Percentiles rank a stretch among this genome's conserved stretches.
These are phyloP conservation scores for Mnemiopsis leidyi DNA, from an alignment of 37 sponge, comb jelly and placozoan genomes.

Conservation along the genomic window DNA sequence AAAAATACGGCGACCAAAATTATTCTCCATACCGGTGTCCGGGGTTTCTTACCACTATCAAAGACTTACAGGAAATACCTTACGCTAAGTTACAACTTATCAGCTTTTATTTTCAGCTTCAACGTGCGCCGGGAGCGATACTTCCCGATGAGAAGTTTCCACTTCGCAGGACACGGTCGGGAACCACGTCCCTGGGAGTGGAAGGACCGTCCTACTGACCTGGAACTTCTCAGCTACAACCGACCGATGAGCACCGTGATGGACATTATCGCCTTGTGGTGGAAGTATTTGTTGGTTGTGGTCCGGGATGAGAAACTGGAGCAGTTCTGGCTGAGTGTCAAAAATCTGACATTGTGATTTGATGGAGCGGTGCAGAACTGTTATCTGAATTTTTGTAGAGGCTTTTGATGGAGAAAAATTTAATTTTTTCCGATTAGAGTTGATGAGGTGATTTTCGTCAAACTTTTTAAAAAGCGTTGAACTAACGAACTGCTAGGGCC, in stretches of 20 bases:
- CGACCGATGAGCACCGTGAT: not conserved
- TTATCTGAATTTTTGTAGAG: no score
- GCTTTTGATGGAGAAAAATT: no score
- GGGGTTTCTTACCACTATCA: no score
- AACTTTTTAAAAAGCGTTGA: no score
- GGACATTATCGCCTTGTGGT: constrained; percentile 33
- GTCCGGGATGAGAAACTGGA: not conserved
- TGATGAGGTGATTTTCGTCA: no score
- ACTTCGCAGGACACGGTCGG: constrained; percentile 13
- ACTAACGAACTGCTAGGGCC: no score
- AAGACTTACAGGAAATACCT: no score
- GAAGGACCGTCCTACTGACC: not conserved
- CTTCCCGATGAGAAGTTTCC: constrained; percentile 50
- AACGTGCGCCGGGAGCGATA: constrained; percentile 47
- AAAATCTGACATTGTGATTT: not conserved
- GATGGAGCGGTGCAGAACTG: no score
- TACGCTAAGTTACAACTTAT: not conserved
- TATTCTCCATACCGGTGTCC: no score
- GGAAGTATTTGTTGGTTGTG: constrained; percentile 1
- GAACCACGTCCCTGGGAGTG: constrained; percentile 54
- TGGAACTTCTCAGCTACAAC: not conserved
- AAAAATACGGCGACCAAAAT: no score
- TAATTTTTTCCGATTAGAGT: no score
- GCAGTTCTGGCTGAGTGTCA: constrained; percentile 15
- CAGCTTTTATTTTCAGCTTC: not conserved